Percentiles rank a stretch among this genome's conserved stretches.
Evolutionary conservation across 1,140 invertebrate genomes (phyloP).

Genomic region (Ylistrum balloti): DNA sequence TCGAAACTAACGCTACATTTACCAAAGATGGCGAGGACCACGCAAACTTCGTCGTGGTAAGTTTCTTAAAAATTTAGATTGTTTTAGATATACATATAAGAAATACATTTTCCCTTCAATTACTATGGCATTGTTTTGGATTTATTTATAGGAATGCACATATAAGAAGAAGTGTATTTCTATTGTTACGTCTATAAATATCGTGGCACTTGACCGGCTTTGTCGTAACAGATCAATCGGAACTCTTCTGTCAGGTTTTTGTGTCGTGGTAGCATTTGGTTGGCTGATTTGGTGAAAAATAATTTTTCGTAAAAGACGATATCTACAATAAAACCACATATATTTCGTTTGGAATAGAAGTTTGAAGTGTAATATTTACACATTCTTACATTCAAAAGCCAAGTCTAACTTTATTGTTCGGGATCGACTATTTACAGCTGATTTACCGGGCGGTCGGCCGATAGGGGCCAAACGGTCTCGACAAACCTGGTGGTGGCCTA

Average conservation of each 20-base stretch:
- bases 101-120: neutral
- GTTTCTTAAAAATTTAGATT: neutral
- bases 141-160: neutral
- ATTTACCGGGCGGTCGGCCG: no score
- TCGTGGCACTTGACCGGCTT: neutral
- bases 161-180: neutral
- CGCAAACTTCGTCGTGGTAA: conserved; percentile 37
- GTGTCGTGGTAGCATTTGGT: conserved; percentile 37
- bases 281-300: neutral
- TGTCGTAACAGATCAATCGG: conserved; percentile 17
- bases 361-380: no score
- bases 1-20: neutral
- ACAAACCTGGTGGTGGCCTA: no score
- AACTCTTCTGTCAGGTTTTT: conserved; percentile 9
- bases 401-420: no score
- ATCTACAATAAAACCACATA: no score
- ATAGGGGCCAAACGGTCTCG: no score
- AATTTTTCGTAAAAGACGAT: neutral
- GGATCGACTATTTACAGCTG: no score
- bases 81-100: neutral
- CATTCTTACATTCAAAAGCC: no score
- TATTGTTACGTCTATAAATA: neutral
- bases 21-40: conserved; percentile 32
- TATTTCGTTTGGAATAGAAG: no score
- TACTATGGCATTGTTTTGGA: neutral